Evolutionary conservation across 1,140 invertebrate genomes (phyloP).

Genomic region (Panagrolaimus sp.): DNA sequence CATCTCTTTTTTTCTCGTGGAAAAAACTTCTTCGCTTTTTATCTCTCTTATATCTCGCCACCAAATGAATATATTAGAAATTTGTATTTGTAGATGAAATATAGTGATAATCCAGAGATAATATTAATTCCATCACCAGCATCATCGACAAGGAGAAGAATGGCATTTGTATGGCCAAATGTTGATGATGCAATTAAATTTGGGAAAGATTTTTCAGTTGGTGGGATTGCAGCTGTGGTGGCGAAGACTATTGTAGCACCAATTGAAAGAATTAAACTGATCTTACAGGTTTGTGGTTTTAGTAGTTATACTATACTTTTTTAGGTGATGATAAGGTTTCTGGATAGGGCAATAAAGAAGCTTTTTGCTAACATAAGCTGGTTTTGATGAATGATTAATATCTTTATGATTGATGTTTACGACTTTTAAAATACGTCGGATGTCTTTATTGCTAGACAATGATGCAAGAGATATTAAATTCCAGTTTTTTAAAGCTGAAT

Average conservation of each 20-base stretch:
- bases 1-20: no score
- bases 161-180: constrained; percentile 9
- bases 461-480: no score
- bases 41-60: no score
- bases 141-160: neutral
- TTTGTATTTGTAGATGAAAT: constrained; percentile 5
- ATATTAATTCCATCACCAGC: neutral
- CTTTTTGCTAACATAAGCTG: neutral
- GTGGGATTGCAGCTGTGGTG: constrained; percentile 42
- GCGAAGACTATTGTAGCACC: constrained; percentile 50
- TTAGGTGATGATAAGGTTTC: neutral
- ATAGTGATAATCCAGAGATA: neutral
- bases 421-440: no score
- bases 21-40: no score
- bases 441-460: no score
- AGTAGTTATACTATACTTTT: no score
- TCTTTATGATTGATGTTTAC: no score
- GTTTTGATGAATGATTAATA: no score
- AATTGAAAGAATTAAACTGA: constrained; percentile 46
- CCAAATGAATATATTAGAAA: no score
- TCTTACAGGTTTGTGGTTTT: constrained; percentile 41
- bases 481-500: no score
- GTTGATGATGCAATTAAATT: constrained; percentile 25
- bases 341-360: neutral
- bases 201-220: constrained; percentile 32